A percentile compares a stretch with the other conserved stretches of the same genome.
Evolutionary conservation across 2,113 vertebrate species (phyloP).

Genomic region (Balaeniceps rex): DNA sequence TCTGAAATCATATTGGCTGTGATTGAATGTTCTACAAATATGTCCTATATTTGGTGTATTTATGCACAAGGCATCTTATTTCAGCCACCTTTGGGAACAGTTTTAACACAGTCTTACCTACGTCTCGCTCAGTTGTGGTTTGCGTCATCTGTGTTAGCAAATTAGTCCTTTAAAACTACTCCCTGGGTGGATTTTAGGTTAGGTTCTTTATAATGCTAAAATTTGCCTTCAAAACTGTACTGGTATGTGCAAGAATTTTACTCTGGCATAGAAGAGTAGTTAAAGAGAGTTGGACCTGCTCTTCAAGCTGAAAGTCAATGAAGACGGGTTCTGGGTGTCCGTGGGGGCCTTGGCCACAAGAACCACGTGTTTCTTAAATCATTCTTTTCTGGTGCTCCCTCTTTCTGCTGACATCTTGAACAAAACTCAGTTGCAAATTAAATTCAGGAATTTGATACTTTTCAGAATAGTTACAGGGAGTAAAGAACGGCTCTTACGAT

Average conservation of each 20-base stretch:
- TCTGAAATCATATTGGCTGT: neutral
- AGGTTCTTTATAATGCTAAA: neutral
- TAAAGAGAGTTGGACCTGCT: neutral
- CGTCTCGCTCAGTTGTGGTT: neutral
- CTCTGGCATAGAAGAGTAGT: neutral
- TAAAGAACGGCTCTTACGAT: neutral
- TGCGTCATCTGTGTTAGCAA: neutral
- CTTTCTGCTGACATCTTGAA: neutral
- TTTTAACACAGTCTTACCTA: neutral
- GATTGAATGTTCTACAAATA: slow-evolving; percentile 4
- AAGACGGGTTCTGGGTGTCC: neutral
- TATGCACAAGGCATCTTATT: neutral
- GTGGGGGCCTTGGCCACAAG: neutral
- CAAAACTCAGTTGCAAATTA: neutral
- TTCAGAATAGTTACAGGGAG: neutral
- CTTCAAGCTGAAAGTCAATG: neutral
- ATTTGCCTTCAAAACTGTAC: neutral
- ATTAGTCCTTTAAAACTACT: neutral
- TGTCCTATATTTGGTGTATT: neutral
- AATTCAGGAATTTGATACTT: neutral
- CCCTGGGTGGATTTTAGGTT: neutral
- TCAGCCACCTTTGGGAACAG: neutral
- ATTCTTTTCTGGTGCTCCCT: neutral
- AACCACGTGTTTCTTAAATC: neutral
- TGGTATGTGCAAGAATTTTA: neutral